Percentiles rank a stretch among this genome's conserved stretches.
phyloP scores from a whole-genome alignment of 1,140 invertebrate species.

The Macrocentrus cingulum region DNA sequence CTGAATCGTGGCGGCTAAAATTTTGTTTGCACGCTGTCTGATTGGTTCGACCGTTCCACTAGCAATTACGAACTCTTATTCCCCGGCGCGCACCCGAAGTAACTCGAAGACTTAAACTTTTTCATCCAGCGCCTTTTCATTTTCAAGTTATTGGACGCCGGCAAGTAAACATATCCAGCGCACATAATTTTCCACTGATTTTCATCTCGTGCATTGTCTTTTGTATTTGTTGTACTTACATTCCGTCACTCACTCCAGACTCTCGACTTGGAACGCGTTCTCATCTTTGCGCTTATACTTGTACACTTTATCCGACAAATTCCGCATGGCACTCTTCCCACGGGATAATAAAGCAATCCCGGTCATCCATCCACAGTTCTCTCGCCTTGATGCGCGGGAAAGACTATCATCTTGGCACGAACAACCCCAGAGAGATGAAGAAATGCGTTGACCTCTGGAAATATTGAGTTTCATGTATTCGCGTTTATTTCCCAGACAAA shows the following conservation, averaged over 20 bases:
- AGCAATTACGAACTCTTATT: slow-evolving; percentile 16
- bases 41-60: slow-evolving; percentile 18
- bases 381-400: neutral
- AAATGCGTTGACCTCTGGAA: slow-evolving; percentile 18
- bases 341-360: slow-evolving; percentile 14
- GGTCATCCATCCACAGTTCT: slow-evolving; percentile 11
- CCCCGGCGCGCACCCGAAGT: too few species aligned
- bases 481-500: slow-evolving; percentile 18
- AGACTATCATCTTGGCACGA: neutral
- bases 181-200: too few species aligned
- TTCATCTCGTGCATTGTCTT: neutral
- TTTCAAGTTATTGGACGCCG: too few species aligned
- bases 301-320: neutral
- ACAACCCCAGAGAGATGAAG: slow-evolving; percentile 6
- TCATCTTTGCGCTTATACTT: neutral
- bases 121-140: too few species aligned
- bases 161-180: too few species aligned
- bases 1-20: slow-evolving; percentile 8
- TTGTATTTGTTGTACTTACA: neutral
- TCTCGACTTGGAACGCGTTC: neutral
- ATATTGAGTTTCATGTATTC: slow-evolving; percentile 22
- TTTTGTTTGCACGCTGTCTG: slow-evolving; percentile 22
- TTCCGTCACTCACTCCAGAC: slow-evolving; percentile 11
- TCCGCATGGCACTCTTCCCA: slow-evolving; percentile 16
- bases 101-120: slow-evolving; percentile 10